These are phyloP conservation scores for Bostrychus sinensis DNA, from an alignment of 2,113 vertebrate species.

Conservation along the genomic window DNA sequence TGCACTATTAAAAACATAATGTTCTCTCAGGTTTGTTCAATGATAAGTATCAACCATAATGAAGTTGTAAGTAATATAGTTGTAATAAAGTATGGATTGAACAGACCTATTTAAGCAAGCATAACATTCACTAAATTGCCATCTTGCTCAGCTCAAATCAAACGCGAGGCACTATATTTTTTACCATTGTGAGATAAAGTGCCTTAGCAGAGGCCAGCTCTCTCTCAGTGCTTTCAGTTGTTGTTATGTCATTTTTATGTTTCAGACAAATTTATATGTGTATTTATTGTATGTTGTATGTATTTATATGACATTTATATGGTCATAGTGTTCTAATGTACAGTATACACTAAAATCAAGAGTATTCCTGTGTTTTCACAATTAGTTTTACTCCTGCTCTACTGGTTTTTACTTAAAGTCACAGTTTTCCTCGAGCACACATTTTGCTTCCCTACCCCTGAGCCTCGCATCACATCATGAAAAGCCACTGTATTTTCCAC, in stretches of 20 bases:
- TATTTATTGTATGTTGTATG: too few species aligned
- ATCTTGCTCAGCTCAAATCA: too few species aligned
- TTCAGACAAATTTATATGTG: background rate
- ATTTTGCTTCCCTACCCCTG: background rate
- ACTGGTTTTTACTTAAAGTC: background rate
- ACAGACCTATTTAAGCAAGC: background rate
- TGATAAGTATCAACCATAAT: too few species aligned
- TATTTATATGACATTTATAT: background rate
- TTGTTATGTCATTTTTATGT: too few species aligned
- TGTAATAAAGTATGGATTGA: too few species aligned
- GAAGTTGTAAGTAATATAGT: too few species aligned
- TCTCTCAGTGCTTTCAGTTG: background rate
- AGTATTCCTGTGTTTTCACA: background rate
- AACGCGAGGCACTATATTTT: background rate
- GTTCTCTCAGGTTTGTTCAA: too few species aligned
- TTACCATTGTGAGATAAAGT: background rate
- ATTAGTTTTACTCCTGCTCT: background rate
- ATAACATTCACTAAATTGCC: background rate
- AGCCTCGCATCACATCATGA: conserved; percentile 13
- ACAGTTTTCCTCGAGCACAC: background rate
- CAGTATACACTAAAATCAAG: background rate
- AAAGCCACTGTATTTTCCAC: conserved; percentile 32
- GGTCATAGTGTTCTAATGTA: background rate
- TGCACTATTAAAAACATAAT: too few species aligned
- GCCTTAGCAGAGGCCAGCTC: background rate